Base-by-base conservation (phyloP, 64 coral and sea anemone species). In the Catalaphyllia jardinei region DNA sequence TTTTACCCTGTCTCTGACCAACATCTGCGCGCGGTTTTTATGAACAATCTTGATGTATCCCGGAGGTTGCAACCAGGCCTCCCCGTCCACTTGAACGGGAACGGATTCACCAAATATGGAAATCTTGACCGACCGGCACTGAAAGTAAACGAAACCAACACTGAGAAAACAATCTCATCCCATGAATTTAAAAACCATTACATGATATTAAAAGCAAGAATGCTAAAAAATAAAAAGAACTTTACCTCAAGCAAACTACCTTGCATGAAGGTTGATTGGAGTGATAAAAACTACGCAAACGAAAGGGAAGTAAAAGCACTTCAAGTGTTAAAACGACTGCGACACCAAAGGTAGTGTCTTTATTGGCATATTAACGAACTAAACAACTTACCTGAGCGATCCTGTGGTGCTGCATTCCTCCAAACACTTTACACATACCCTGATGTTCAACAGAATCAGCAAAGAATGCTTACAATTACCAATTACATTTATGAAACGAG, bases 361-460 rank as follows among this genome's bases (percentile, higher is more conserved):
- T 46, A 46, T 46, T 8, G 42, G 42, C 42, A 46, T 3, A 46
- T 5, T 46, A 5, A 46, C 42, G 42, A 46, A 5, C 42, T 46
- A 46, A 46, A 46, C 2, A 69, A 25, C 64, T 54, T 90, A 99
- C 97, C 97, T 99, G 97, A 5, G 97, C 97, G 79, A 95, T 99
- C 82, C 97, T 79, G 57, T 99, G 93, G 35, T 99, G 91, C 42
- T 92, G 97, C 97, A 99, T 99, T 28, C 97, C 97, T 75, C 97
- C 97, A 77, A 99, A 99, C 24, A 99, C 97, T 71, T 99, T 99
- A 19, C 87, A 95, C 76, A 99, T 93, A n/a, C 97, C 97, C 97
- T 99, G 67, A 60, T 39, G 22, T 38, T 62, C 60, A 55, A 81
- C 80, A 83, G 3, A 54, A 20, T 4, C 11, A 4, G 29, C 42